Percentiles rank a stretch among this genome's conserved stretches.
phyloP scores from a whole-genome alignment of 2,113 vertebrate species.

The Sinocyclocheilus anophthalmus region DNA sequence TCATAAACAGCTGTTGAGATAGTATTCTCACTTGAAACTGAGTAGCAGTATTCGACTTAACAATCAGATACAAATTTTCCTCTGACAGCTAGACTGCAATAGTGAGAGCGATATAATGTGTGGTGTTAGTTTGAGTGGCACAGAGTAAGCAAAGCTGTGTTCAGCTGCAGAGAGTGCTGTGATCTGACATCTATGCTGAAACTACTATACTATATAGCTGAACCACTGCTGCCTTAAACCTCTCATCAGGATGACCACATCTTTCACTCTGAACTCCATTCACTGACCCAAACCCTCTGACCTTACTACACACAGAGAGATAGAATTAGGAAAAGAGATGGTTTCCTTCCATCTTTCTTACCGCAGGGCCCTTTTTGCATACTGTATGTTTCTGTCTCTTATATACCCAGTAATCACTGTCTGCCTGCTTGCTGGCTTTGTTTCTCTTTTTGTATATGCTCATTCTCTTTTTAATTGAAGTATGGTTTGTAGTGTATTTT shows the following conservation, averaged over 20 bases:
- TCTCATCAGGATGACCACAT: constrained; percentile 53
- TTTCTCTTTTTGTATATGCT: background rate
- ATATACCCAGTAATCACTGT: constrained; percentile 37
- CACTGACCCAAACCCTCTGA: constrained; percentile 22
- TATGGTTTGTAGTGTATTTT: constrained; percentile 25
- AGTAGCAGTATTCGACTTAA: background rate
- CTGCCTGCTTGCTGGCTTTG: constrained; percentile 26
- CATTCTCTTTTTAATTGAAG: constrained; percentile 10
- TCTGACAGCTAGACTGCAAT: background rate
- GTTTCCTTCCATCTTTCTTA: constrained; percentile 2
- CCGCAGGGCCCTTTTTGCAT: constrained; percentile 31
- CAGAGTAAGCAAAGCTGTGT: constrained; percentile 15
- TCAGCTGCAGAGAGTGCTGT: background rate
- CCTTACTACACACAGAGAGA: constrained; percentile 28
- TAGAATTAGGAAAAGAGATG: constrained; percentile 18
- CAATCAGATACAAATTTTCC: background rate
- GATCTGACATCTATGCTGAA: constrained; percentile 32
- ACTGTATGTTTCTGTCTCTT: constrained; percentile 31
- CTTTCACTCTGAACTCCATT: constrained; percentile 42
- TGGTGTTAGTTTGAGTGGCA: constrained; percentile 25
- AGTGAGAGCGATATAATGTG: background rate
- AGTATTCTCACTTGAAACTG: background rate
- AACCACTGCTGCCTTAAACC: constrained; percentile 46
- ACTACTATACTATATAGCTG: constrained; percentile 14
- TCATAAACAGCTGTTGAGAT: background rate